Base-by-base conservation (phyloP, 2,797 vertebrate species). In the Chiroxiphia lanceolata region DNA sequence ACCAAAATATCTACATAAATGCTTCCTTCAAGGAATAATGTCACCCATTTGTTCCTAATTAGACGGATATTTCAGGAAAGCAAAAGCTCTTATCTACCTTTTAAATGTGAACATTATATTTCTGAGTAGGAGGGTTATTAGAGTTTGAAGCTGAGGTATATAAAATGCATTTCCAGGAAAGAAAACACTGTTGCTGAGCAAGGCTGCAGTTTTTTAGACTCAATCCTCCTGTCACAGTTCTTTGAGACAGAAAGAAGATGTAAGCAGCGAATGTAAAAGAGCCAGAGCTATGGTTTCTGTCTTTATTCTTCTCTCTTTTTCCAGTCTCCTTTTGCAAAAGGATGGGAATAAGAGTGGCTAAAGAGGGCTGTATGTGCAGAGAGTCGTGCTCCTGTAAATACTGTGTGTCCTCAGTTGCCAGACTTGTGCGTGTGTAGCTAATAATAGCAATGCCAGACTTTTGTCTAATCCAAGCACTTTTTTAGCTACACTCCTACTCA, bases 331-430 rank as follows among this genome's bases (percentile, higher is more conserved):
- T 89, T 63, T 85, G 40, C 34, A 86, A 64, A 31, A 48, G 4
- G 14, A 33, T 42, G 6, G 40, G 26, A 68, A 10, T 48, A 74
- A 56, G 40, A 76, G 10, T 26, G 27, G 20, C 13, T 72, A 68
- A 86, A 67, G 36, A 60, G 38, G 6, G 21, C n/a, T 36, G 71
- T 4, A 45, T 64, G 64, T 68, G 42, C 63, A 85, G 75, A 53
- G 21, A 85, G 44, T 33, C 0, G 0, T 61, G 33, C 23, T 82
- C 15, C n/a, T 61, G 2, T 29, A 81, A 21, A 20, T 57, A 8
- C 12, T 20, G 38, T 13, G 9, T 0, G 0, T 79, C 38, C 36
- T 3, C 0, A 8, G 18, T 31, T 36, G 13, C 34, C 47, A 36
- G 21, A 47, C 16, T 31, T 15, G 1, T 16, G 5, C 12, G 20